Evolutionary conservation across 1,140 invertebrate genomes (phyloP), one percentile per base, ranked within the genome.

Genomic region (Araneus ventricosus): DNA sequence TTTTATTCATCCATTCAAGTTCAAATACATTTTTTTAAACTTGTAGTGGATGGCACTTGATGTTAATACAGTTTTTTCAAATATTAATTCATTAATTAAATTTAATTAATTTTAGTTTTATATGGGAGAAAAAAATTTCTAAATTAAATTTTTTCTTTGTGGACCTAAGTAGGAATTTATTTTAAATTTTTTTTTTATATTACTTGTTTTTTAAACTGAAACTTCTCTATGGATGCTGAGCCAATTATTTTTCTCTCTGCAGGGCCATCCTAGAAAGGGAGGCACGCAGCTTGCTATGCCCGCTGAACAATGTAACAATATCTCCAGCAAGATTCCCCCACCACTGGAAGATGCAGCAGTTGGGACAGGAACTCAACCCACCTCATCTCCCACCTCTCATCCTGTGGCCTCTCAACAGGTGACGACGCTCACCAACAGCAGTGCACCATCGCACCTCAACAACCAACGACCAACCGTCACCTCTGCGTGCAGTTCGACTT

Each of bases 301-400:
- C 94, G 98, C 99, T 84, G 99, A 99, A 7, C 99, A 99, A 96
- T 99, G 99, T 96, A 99, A 99, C 96, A 99, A 99, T 96, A 96
- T 99, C 93, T 98, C 97, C 94, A 98, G 97, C 95, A 99, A 99
- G 96, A 99, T 98, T 93, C 98, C 98, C 8, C 98, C 99, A 63
- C 98, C 98, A 6, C 95, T 99, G 90, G 98, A 98, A 0, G 98
- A 99, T 95, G 98, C 98, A 0, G 98, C 98, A 0, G 98, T 99
- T 1, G 99, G 98, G 67, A 99, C 99, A 96, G 94, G 87, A 84
- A 80, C 75, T 67, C 94, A 52, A 82, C 92, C 92, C 94, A 94
- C 94, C 94, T 94, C 93, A 89, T 94, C 92, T 84, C 94, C 85
- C 90, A 86, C 90, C 93, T 94, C 92, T 90, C 92, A 91, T 94